Evolutionary conservation across 2,888 invertebrate genomes (phyloP).

Genomic region (Lathronympha strigana): DNA sequence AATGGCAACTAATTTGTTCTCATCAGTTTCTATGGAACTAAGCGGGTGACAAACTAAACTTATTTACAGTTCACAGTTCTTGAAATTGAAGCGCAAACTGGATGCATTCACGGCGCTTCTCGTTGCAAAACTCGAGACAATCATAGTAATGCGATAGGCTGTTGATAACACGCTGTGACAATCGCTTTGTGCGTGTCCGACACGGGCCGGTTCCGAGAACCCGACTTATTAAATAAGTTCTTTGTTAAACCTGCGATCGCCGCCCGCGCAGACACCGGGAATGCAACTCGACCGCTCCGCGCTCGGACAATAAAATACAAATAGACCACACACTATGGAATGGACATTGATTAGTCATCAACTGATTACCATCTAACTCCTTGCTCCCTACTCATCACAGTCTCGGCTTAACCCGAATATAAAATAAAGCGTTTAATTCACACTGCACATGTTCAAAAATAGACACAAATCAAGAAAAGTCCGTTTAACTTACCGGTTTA

Average conservation of each 20-base stretch:
- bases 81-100: conserved; percentile 24
- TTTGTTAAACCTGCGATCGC: conserved; percentile 52
- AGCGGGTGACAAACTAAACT: conserved; percentile 4
- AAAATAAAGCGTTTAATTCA: conserved; percentile 10
- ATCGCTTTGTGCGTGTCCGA: conserved; percentile 58
- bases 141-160: conserved; percentile 37
- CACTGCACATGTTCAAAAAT: conserved; percentile 48
- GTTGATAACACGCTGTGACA: conserved; percentile 50
- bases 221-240: conserved; percentile 61
- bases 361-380: conserved; percentile 30
- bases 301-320: conserved; percentile 34
- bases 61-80: conserved; percentile 18
- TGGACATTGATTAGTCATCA: conserved; percentile 39
- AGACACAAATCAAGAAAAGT: conserved; percentile 64
- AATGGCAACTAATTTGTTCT: conserved; percentile 27
- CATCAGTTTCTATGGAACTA: background rate
- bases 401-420: conserved; percentile 14
- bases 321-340: conserved; percentile 34
- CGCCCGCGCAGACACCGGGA: conserved; percentile 45
- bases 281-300: conserved; percentile 46
- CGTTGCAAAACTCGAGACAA: conserved; percentile 34
- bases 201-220: conserved; percentile 67
- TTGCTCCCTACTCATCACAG: conserved; percentile 7
- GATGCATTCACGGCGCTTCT: conserved; percentile 28
- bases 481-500: conserved; percentile 80